These are phyloP conservation scores for Holacanthus passer DNA, from an alignment of 2,113 vertebrate species.

Conservation along the genomic window DNA sequence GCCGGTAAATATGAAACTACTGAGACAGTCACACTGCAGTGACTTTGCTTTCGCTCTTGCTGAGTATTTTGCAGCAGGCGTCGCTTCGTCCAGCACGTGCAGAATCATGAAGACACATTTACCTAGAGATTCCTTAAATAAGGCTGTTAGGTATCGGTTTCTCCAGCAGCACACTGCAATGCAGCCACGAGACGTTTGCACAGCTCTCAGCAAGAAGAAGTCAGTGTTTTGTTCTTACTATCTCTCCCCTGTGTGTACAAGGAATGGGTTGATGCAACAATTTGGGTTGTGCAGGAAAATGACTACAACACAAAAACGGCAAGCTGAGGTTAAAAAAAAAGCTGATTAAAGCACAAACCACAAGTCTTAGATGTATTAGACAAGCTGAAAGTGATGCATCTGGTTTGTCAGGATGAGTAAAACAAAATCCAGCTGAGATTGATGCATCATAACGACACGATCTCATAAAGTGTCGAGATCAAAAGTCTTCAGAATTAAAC, in stretches of 20 bases:
- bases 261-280: background rate
- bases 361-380: background rate
- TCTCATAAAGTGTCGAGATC: background rate
- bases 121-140: background rate
- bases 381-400: background rate
- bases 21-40: conserved; percentile 29
- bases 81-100: background rate
- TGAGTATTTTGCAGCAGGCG: background rate
- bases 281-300: background rate
- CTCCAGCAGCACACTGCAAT: conserved; percentile 3
- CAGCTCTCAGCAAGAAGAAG: background rate
- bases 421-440: background rate
- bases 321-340: background rate
- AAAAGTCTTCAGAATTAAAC: background rate
- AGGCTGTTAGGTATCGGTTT: background rate
- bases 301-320: background rate
- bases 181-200: conserved; percentile 17
- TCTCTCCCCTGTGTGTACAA: background rate
- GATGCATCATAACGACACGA: background rate
- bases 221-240: background rate
- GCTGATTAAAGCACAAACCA: background rate
- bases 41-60: conserved; percentile 8
- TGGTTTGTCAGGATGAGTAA: background rate
- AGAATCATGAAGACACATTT: background rate
- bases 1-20: conserved; percentile 53